These are phyloP conservation scores for Nyctibius grandis DNA, from an alignment of 2,797 vertebrate species.

Conservation along the genomic window DNA sequence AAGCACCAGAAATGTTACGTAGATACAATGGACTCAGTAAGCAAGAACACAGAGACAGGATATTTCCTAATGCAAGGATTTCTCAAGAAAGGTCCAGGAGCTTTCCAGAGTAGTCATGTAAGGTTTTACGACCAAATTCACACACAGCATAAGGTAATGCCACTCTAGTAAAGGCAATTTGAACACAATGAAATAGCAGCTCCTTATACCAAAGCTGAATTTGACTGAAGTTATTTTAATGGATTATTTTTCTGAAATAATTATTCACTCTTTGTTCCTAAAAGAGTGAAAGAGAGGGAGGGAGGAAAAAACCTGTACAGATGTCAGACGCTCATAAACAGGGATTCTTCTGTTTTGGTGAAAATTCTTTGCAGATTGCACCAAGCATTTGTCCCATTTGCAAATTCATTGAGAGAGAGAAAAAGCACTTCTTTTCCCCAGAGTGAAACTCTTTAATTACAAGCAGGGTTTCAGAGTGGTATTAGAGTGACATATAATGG, in stretches of 20 bases:
- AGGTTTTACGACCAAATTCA: not conserved
- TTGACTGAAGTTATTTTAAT: not conserved
- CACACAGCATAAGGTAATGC: not conserved
- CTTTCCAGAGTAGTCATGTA: not conserved
- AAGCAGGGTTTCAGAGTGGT: not conserved
- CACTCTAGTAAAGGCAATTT: not conserved
- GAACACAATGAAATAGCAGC: not conserved
- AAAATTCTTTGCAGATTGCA: not conserved
- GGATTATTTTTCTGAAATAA: not conserved
- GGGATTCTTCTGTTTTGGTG: not conserved
- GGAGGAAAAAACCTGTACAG: not conserved
- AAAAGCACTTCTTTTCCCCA: not conserved
- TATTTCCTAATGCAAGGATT: slow-evolving; percentile 13
- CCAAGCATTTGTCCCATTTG: not conserved
- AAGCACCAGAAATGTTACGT: not conserved
- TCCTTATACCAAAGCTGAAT: not conserved
- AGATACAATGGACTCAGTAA: not conserved
- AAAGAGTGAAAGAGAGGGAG: not conserved
- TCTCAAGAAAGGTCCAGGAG: not conserved
- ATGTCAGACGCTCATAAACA: not conserved
- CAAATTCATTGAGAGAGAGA: not conserved
- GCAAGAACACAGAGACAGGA: not conserved
- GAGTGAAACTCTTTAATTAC: not conserved
- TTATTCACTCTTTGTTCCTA: not conserved
- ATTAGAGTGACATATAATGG: not conserved